phyloP scores from a whole-genome alignment of 2,797 vertebrate genomes.

The Intellagama lesueurii region DNA sequence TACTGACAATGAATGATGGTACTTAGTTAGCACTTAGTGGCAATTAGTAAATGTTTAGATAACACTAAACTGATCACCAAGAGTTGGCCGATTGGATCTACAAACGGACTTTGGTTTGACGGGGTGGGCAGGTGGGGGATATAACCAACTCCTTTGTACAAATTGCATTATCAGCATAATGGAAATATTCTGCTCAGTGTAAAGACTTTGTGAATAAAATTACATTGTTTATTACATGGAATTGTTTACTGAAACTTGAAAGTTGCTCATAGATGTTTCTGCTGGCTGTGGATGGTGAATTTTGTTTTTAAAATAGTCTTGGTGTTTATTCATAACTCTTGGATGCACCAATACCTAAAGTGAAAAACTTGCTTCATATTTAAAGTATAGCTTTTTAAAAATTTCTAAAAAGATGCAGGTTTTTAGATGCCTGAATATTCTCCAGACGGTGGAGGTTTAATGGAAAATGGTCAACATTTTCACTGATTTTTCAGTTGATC shows the following conservation, averaged over 20 bases:
- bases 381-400: slow-evolving; percentile 64
- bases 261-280: slow-evolving; percentile 32
- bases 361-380: slow-evolving; percentile 53
- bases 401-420: slow-evolving; percentile 46
- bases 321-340: slow-evolving; percentile 32
- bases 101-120: slow-evolving; percentile 58
- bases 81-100: slow-evolving; percentile 37
- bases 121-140: background rate
- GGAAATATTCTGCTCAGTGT: slow-evolving; percentile 41
- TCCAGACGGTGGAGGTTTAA: background rate
- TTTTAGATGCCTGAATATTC: slow-evolving; percentile 54
- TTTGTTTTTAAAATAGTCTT: slow-evolving; percentile 50
- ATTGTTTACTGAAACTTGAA: slow-evolving; percentile 47
- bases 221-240: slow-evolving; percentile 37
- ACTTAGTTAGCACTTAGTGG: slow-evolving; percentile 76
- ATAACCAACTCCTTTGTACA: slow-evolving; percentile 61
- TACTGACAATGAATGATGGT: slow-evolving; percentile 75
- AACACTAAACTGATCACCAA: slow-evolving; percentile 74
- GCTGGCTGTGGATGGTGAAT: slow-evolving; percentile 50
- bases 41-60: slow-evolving; percentile 63
- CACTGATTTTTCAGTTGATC: background rate
- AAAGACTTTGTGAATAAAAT: slow-evolving; percentile 49
- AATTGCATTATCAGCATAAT: slow-evolving; percentile 35
- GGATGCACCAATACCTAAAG: slow-evolving; percentile 36
- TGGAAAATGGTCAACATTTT: slow-evolving; percentile 21